Base-by-base conservation (phyloP, 2,888 invertebrate species). In the Drosophila falleni region DNA sequence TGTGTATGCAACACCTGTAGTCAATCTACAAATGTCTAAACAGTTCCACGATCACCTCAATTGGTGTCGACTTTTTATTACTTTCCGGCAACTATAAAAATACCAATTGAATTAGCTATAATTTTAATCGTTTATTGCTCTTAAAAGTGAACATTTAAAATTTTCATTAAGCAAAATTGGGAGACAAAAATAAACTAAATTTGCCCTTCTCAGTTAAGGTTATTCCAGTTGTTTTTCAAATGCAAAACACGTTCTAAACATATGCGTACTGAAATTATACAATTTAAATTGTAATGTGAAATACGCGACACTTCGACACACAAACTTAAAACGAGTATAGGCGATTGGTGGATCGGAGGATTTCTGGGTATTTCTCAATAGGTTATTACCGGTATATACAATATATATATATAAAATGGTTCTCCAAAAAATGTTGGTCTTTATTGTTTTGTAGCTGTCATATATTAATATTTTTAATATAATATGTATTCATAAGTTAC, bases 231-330 rank as follows among this genome's bases (percentile, higher is more conserved):
- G 23, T 16, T 46, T 23, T 74, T 49, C 0, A 49, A 70, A 84
- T 87, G 79, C 84, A 65, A 69, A 87, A 77, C 83, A 84, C 83
- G 87, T 81, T 84, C 84, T 65, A 69, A 63, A 49, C 56, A 69
- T 60, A 73, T 73, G 64, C 76, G 69, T 76, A 72, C 64, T 56
- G 31, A 74, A 68, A 86, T 81, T 77, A 74, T 81, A 77, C 81
- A 74, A 80, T 71, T 80, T 67, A 63, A 75, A 74, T 65, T 81
- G 84, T 81, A 81, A 84, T 84, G 80, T 78, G 67, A 78, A 74
- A 86, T 80, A 81, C 72, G 74, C 80, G 80, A 62, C 69, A 46
- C 53, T 15, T 55, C 29, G 15, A 26, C 54, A 67, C 53, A 65
- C 49, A 47, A 47, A 29, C 26, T 8, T 10, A 5, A 15, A 10